phyloP scores from a whole-genome alignment of 2,888 invertebrate species.

The Diaperis boleti region DNA sequence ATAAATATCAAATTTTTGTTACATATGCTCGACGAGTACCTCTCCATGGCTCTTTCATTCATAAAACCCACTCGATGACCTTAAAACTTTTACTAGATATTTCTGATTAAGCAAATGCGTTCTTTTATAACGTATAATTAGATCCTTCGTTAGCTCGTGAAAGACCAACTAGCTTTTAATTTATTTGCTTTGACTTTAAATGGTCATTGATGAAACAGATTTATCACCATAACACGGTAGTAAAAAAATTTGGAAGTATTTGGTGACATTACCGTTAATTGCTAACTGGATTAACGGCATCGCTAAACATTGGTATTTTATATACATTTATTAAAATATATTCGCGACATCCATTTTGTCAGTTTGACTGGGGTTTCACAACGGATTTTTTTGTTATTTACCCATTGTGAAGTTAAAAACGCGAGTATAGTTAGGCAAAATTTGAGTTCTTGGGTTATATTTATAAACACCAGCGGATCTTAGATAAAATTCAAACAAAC shows the following conservation, averaged over 20 bases:
- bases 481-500: too few relatives aligned
- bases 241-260: conserved; percentile 12
- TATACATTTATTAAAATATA: too few relatives aligned
- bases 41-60: conserved; percentile 53
- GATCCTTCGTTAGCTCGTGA: conserved; percentile 10
- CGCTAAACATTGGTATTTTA: too few relatives aligned
- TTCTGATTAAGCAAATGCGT: conserved; percentile 16
- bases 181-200: neutral
- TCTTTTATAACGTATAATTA: conserved; percentile 16
- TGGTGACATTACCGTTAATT: too few relatives aligned
- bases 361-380: too few relatives aligned
- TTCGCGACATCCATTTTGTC: too few relatives aligned
- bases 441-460: too few relatives aligned
- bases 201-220: conserved; percentile 3
- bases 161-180: conserved; percentile 16
- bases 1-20: conserved; percentile 32
- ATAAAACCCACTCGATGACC: conserved; percentile 58
- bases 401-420: too few relatives aligned
- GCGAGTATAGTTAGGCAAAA: too few relatives aligned
- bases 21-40: conserved; percentile 39
- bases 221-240: neutral
- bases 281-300: too few relatives aligned
- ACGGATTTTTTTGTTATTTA: too few relatives aligned
- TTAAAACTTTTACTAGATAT: conserved; percentile 44
- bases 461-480: too few relatives aligned